Conservation (phyloP, 2,113 vertebrate species). For the Ptilonorhynchus violaceus region DNA sequence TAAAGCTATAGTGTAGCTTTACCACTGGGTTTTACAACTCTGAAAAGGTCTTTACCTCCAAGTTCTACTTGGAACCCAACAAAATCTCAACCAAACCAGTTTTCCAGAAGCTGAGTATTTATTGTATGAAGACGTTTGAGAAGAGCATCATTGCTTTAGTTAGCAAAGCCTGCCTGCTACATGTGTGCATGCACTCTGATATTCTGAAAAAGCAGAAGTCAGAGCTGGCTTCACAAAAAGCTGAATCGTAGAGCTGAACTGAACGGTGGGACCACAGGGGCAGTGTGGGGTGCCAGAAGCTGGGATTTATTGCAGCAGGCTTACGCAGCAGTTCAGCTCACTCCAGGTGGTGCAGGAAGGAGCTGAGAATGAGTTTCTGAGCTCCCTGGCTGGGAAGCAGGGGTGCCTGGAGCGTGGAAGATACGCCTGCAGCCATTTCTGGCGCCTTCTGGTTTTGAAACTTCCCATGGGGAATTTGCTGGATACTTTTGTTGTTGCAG, state of each 20-base stretch:
- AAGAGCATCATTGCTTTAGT: neutral
- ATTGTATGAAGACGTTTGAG: neutral
- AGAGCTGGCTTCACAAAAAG: neutral
- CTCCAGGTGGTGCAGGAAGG: neutral
- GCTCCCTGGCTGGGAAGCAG: neutral
- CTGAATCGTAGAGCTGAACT: neutral
- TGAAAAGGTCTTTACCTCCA: neutral
- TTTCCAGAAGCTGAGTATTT: neutral
- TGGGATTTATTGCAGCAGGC: neutral
- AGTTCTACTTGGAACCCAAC: neutral
- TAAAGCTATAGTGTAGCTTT: neutral
- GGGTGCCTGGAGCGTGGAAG: neutral
- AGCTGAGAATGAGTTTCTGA: neutral
- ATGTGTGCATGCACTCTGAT: rapidly evolving
- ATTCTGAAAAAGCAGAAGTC: neutral
- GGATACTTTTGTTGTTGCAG: neutral
- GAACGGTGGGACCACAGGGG: neutral
- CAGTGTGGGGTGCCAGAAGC: neutral
- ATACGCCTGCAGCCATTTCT: neutral
- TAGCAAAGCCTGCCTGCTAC: neutral
- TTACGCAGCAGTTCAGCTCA: neutral
- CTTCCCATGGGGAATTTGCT: neutral
- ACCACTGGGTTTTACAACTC: neutral
- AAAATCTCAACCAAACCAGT: neutral
- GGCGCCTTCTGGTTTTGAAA: neutral